Evolutionary conservation across 2,113 vertebrate genomes (phyloP).

Genomic region (Columba janthina): DNA sequence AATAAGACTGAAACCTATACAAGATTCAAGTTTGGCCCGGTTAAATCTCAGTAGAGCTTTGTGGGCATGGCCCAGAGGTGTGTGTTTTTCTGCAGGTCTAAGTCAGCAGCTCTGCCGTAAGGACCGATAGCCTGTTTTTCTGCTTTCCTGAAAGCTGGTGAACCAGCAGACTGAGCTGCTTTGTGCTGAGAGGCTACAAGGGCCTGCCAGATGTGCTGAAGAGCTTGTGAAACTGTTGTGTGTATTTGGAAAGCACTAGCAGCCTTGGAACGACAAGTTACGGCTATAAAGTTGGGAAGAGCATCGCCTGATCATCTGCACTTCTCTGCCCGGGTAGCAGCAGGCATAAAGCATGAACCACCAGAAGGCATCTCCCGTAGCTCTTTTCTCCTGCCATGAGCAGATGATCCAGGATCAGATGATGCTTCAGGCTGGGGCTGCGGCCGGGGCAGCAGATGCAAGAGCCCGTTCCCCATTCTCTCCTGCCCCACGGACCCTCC

Average conservation of each 20-base stretch:
- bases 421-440: neutral
- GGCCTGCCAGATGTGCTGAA: neutral
- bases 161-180: neutral
- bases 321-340: neutral
- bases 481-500: neutral
- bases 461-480: neutral
- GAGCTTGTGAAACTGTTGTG: neutral
- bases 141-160: neutral
- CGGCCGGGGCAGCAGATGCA: neutral
- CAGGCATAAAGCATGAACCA: neutral
- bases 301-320: neutral
- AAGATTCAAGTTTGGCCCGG: neutral
- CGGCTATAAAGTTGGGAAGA: neutral
- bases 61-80: fast-evolving
- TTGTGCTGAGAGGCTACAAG: neutral
- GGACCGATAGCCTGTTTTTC: neutral
- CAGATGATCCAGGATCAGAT: fast-evolving
- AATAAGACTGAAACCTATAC: neutral
- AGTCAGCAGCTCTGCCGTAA: neutral
- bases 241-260: neutral
- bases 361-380: neutral
- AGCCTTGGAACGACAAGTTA: neutral
- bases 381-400: neutral
- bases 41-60: neutral
- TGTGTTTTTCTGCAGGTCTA: neutral